phyloP scores from a whole-genome alignment of 2,888 invertebrate genomes.

The Eupithecia pulchellata region DNA sequence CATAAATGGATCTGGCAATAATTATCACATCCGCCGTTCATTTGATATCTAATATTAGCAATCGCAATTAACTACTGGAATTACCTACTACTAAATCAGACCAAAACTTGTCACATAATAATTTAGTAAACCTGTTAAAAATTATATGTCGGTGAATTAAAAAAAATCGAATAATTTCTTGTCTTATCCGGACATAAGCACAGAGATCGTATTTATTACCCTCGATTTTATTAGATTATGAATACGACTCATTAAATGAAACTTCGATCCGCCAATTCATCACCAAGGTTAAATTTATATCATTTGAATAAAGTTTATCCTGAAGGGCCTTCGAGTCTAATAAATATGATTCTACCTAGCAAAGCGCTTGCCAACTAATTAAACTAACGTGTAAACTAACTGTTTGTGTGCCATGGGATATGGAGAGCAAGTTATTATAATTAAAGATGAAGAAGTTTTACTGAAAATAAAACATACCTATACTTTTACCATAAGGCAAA shows the following conservation, averaged over 20 bases:
- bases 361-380: background rate
- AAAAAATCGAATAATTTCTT: slow-evolving; percentile 8
- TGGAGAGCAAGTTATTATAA: background rate
- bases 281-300: slow-evolving; percentile 5
- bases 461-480: too few species aligned
- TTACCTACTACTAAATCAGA: slow-evolving; percentile 28
- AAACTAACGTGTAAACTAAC: background rate
- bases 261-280: background rate
- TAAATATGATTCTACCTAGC: background rate
- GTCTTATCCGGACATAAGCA: background rate
- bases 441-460: background rate
- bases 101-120: slow-evolving; percentile 26
- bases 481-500: too few species aligned
- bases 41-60: slow-evolving; percentile 39
- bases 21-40: slow-evolving; percentile 44
- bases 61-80: slow-evolving; percentile 28
- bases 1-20: slow-evolving; percentile 42
- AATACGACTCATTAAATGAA: background rate
- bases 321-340: background rate
- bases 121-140: slow-evolving; percentile 11
- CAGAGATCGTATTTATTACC: background rate
- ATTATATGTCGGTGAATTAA: background rate
- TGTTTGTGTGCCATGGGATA: background rate
- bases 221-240: background rate
- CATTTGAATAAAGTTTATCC: background rate